These are phyloP conservation scores for Drosophila quinaria DNA, from an alignment of 2,888 invertebrate genomes.

Conservation along the genomic window DNA sequence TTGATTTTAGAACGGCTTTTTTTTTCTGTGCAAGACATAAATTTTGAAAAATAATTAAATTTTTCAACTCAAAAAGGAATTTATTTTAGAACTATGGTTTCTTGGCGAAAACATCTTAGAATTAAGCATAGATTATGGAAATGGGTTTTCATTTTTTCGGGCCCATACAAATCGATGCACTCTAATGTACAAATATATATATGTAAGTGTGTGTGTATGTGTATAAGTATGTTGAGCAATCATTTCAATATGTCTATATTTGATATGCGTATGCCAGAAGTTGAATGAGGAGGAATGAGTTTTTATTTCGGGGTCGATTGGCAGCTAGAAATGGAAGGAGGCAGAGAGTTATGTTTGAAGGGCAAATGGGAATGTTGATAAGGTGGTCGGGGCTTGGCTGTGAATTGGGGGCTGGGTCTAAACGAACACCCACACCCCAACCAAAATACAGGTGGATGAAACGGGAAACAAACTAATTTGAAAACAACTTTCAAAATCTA, in stretches of 20 bases:
- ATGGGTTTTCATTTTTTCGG: too few species aligned
- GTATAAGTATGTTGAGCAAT: conserved; percentile 19
- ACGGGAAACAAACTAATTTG: conserved; percentile 46
- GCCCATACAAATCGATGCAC: too few species aligned
- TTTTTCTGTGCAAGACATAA: too few species aligned
- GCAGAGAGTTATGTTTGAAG: background rate
- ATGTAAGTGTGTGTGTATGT: background rate
- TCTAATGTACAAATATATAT: too few species aligned
- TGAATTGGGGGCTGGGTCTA: background rate
- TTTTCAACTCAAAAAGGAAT: too few species aligned
- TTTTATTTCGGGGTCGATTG: conserved; percentile 21
- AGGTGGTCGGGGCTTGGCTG: background rate
- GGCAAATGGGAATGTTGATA: background rate
- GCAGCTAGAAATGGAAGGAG: background rate
- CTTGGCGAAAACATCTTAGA: too few species aligned
- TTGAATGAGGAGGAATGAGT: conserved; percentile 2
- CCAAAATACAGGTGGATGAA: conserved; percentile 25
- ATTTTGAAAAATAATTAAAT: too few species aligned
- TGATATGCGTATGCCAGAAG: conserved; percentile 36
- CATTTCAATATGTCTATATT: conserved; percentile 37
- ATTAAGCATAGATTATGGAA: too few species aligned
- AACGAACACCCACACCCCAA: background rate
- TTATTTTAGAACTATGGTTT: too few species aligned
- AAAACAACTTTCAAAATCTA: conserved; percentile 55
- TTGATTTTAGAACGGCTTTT: too few species aligned